A percentile compares a stretch with the other conserved stretches of the same genome.
Conservation (phyloP, 2,888 invertebrate species). For the Heliconius ethilla region DNA sequence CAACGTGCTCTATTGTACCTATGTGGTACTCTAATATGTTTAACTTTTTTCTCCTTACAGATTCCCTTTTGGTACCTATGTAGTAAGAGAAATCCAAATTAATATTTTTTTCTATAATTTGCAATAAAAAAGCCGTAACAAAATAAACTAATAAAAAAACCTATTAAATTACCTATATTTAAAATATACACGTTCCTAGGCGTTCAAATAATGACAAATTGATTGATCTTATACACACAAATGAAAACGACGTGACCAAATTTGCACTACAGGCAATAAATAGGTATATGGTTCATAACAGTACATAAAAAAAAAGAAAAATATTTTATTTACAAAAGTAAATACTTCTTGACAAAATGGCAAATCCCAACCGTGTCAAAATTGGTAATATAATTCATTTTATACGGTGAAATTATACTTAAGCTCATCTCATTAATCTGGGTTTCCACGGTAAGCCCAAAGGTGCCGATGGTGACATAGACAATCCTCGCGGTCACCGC, state of each 20-base stretch:
- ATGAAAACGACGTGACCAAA: too few species aligned
- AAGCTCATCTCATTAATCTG: conserved; percentile 74
- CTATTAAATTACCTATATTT: too few species aligned
- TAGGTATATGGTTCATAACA: too few species aligned
- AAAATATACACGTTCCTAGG: too few species aligned
- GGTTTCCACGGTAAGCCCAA: conserved; percentile 75
- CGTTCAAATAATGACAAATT: too few species aligned
- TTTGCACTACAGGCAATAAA: too few species aligned
- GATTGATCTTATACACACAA: too few species aligned
- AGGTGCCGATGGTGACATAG: conserved; percentile 75
- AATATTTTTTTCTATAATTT: too few species aligned
- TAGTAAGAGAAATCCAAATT: background rate
- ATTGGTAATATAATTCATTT: conserved; percentile 41
- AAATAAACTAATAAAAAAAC: too few species aligned
- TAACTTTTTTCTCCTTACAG: conserved; percentile 49
- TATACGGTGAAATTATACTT: conserved; percentile 36
- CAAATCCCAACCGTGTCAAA: background rate
- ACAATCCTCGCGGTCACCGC: conserved; percentile 62
- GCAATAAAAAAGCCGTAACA: too few species aligned
- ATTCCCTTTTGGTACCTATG: background rate
- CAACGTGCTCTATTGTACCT: conserved; percentile 66
- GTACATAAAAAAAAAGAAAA: background rate
- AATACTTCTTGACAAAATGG: background rate
- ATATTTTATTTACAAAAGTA: background rate
- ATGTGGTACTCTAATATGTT: conserved; percentile 65